Percentiles rank a stretch among this genome's conserved stretches.
phyloP scores from a whole-genome alignment of 2,113 vertebrate genomes.

The Xyliphius kryptos region DNA sequence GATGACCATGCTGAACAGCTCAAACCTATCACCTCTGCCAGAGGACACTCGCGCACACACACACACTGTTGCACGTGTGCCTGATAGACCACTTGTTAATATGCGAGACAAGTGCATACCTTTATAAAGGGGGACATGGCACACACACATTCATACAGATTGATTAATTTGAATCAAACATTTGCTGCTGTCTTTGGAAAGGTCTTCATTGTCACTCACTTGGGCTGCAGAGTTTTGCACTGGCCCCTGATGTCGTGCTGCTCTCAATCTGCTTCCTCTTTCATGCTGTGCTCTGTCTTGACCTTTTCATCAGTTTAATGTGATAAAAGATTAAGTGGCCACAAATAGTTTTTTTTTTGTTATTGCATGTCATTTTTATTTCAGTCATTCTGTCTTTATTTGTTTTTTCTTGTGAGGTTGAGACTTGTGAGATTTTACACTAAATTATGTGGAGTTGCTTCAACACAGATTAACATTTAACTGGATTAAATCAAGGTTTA shows the following conservation, averaged over 20 bases:
- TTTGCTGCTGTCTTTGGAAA: conserved; percentile 40
- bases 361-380: no score
- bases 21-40: conserved; percentile 37
- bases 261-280: no score
- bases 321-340: no score
- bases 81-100: no score
- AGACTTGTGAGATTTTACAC: no score
- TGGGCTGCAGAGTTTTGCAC: conserved; percentile 22
- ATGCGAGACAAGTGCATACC: conserved; percentile 32
- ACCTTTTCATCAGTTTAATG: conserved; percentile 27
- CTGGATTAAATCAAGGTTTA: no score
- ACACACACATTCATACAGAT: conserved; percentile 8
- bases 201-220: conserved; percentile 47
- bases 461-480: no score
- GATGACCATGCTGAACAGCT: conserved; percentile 32
- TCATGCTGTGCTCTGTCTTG: conserved; percentile 23
- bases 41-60: conserved; percentile 30
- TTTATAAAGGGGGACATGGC: conserved; percentile 20
- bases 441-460: no score
- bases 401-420: no score
- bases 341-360: no score
- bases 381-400: no score
- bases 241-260: conserved; percentile 20
- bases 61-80: no score
- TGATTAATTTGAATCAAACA: conserved; percentile 47